Evolutionary conservation across 1,140 invertebrate species (phyloP).

Genomic region (Ceratitis capitata): DNA sequence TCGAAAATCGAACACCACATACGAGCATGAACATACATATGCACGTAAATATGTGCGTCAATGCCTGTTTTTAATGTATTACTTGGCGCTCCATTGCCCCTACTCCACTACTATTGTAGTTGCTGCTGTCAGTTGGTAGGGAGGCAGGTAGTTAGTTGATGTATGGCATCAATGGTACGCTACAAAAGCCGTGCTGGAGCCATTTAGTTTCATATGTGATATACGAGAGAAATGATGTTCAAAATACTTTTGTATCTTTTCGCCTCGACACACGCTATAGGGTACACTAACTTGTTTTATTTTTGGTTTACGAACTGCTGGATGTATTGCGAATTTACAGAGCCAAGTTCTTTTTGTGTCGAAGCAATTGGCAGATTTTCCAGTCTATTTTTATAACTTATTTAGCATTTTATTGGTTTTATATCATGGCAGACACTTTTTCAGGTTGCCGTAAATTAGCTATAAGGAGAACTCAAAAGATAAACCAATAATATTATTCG

Average conservation of each 20-base stretch:
- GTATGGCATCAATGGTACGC: background rate
- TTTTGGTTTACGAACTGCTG: background rate
- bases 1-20: constrained; percentile 11
- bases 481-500: too few species aligned
- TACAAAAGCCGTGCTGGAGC: background rate
- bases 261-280: too few species aligned
- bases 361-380: background rate
- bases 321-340: background rate
- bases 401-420: background rate
- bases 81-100: background rate
- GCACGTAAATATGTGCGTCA: background rate
- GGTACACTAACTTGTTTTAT: background rate
- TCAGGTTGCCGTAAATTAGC: too few species aligned
- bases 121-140: background rate
- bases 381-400: background rate
- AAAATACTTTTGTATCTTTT: too few species aligned
- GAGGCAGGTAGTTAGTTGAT: background rate
- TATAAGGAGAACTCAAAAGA: too few species aligned
- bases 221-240: too few species aligned
- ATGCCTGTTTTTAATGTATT: too few species aligned
- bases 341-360: background rate
- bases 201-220: too few species aligned
- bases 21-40: background rate
- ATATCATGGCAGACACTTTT: too few species aligned
- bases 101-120: background rate